Base-by-base conservation (phyloP, 1,140 invertebrate species). In the Monomorium pharaonis region DNA sequence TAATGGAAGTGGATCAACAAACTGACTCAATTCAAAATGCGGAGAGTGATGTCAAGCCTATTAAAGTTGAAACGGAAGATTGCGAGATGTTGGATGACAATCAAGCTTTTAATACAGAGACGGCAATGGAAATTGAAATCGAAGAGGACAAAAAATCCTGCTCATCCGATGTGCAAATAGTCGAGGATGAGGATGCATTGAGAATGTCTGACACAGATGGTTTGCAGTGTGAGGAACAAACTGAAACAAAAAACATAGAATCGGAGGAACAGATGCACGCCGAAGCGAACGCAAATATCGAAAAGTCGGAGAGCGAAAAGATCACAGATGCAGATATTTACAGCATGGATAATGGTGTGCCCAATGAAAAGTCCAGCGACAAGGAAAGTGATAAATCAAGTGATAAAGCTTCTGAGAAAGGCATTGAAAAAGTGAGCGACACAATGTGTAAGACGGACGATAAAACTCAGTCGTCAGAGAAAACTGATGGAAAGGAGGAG, bases 401-500 rank as follows among this genome's bases (percentile, higher is more conserved):
- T 42, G 81, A 90, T 10, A 90, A 90, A 21, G 58, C 49, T 12
- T 88, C 81, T 27, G 87, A 90, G 0, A 91, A 90, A 24, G 49
- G 18, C 1, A 18, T 4, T 4, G 90, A 92, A 5, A 92, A 92
- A 37, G 7, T 16, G 1, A 80, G 77, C 18, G 91, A 92, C 3
- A 72, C 80, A 14, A n/a, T 47, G 0, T 88, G 77, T 7, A 94
- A 94, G 63, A 74, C 87, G 12, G 90, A 94, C 56, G 92, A 94
- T 67, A 93, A 94, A 80, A 85, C 87, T 5, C n/a, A 94, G 94
- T 88, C n/a, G n/a, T 94, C 94, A 86, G 93, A 94, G 47, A 94
- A 94, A 80, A 67, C 51, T 7, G 92, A 94, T 5, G 89, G 85
- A 14, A 96, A 96, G 88, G 94, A 94, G 1, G 94, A 95, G 65